A percentile compares a stretch with the other conserved stretches of the same genome.
Evolutionary conservation across 2,113 vertebrate genomes (phyloP).

Genomic region (Chlamydotis undulata): DNA sequence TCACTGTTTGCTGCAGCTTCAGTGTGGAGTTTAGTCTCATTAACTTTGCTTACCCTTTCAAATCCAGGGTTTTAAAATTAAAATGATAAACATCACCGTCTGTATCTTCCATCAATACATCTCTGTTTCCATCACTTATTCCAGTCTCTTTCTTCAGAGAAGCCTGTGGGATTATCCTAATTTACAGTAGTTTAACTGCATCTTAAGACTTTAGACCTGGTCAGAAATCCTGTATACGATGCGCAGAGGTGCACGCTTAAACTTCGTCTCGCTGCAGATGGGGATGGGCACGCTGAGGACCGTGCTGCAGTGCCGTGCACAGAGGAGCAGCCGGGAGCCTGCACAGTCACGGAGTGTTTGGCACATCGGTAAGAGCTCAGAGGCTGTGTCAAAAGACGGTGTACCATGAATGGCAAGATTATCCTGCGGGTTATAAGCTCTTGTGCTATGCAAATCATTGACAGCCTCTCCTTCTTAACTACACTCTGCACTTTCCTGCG

Average conservation of each 20-base stretch:
- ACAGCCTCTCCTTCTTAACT: not conserved
- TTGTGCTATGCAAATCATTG: not conserved
- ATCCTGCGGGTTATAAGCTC: not conserved
- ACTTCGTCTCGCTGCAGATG: rapidly evolving
- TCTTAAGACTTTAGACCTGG: not conserved
- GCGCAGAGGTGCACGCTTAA: rapidly evolving
- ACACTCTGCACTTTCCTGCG: not conserved
- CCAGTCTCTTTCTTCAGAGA: not conserved
- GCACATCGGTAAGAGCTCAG: rapidly evolving
- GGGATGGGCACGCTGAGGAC: rapidly evolving
- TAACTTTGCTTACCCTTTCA: not conserved
- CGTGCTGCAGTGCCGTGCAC: rapidly evolving
- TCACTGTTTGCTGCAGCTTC: not conserved
- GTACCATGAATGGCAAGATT: not conserved
- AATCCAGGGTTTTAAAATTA: not conserved
- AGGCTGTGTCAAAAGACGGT: not conserved
- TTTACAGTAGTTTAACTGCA: not conserved
- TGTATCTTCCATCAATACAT: not conserved
- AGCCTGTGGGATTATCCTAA: not conserved
- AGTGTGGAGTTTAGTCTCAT: not conserved
- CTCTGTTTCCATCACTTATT: not conserved
- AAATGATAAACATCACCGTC: not conserved
- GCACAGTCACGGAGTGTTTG: not conserved
- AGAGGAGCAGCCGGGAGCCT: not conserved
- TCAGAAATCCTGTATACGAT: not conserved